A percentile compares a stretch with the other conserved stretches of the same genome.
Evolutionary conservation across 2,113 vertebrate species (phyloP).

Genomic region (Lepisosteus oculatus): DNA sequence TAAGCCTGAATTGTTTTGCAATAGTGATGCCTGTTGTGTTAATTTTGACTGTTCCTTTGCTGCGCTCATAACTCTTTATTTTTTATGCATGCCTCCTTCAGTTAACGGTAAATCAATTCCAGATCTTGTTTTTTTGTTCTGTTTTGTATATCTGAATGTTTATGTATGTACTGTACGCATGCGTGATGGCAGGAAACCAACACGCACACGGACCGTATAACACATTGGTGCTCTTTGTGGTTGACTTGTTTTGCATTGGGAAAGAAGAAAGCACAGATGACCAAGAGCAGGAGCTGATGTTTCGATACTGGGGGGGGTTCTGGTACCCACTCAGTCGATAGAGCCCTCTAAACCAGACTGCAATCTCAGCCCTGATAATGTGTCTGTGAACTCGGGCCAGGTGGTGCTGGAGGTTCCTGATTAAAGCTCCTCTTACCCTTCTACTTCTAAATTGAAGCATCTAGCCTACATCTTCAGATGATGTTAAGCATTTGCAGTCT

Average conservation of each 20-base stretch:
- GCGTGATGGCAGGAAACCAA: not conserved
- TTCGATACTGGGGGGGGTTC: too few relatives aligned
- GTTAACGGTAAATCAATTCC: constrained; percentile 70
- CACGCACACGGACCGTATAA: not conserved
- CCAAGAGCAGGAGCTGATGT: not conserved
- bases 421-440: too few relatives aligned
- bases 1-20: constrained; percentile 1
- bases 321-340: constrained; percentile 14
- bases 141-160: constrained; percentile 23
- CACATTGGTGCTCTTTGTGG: not conserved
- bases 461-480: too few relatives aligned
- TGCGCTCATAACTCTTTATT: constrained; percentile 47
- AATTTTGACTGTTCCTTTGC: constrained; percentile 45
- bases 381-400: too few relatives aligned
- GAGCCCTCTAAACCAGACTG: not conserved
- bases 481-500: too few relatives aligned
- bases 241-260: not conserved
- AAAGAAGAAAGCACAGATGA: not conserved
- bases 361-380: too few relatives aligned
- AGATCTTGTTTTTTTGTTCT: constrained; percentile 37
- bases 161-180: not conserved
- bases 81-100: constrained; percentile 64
- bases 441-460: too few relatives aligned
- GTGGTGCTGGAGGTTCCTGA: too few relatives aligned
- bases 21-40: not conserved